Base-by-base conservation (phyloP, 2,113 vertebrate species). In the Terrapene triunguis region DNA sequence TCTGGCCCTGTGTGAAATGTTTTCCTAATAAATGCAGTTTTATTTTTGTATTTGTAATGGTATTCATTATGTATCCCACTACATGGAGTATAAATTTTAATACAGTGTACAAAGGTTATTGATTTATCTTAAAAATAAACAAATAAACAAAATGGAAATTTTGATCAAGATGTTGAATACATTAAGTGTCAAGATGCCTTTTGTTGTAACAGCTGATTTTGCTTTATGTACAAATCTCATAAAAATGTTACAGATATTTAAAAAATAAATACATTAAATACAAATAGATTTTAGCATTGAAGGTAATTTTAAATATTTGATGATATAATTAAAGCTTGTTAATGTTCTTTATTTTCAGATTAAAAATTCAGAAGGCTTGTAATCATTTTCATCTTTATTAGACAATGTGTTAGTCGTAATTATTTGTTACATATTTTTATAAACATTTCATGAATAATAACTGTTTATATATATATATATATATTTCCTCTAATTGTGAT, bases 221-320 rank as follows among this genome's bases (percentile, higher is more conserved):
- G 84, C 94, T 96, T 96, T 96, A 82, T 88, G 38, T 82, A 90
- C 78, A 62, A 92, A 90, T 80, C 80, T 94, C 86, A 96, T 91
- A 91, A 95, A 97, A 97, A 91, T 95, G 80, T 95, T 97, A 85
- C 35, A 94, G 24, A 95, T 90, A 94, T 79, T 89, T 81, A 88
- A 96, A 95, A 92, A 82, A 97, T 84, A 98, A 94, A 95, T 95
- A 93, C 82, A 95, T 97, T 95, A 95, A 96, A 96, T 90, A 86
- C 59, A 97, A 94, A 96, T 93, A 92, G 51, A 95, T 96, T 94
- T 97, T 96, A 94, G 14, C 54, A 92, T 91, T 84, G 87, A 79
- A 94, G 44, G 55, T 89, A 89, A 82, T 74, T 97, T 97, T 97
- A 98, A 98, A 98, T 98, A 98, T 97, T 98, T 98, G 92, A 97